Conservation (phyloP, 2,888 invertebrate genomes). For the Thera britannica region DNA sequence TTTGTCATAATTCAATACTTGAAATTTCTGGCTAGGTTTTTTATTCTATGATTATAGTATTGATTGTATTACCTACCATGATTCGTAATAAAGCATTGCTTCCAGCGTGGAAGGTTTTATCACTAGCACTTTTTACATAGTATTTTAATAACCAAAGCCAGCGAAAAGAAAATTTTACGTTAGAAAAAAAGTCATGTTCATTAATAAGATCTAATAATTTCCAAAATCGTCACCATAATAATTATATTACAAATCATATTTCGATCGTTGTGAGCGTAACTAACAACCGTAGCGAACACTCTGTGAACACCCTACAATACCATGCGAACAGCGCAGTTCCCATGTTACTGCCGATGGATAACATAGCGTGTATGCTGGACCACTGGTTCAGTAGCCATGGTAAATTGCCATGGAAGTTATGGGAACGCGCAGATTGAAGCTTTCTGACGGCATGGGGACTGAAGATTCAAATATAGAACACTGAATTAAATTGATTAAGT, state of each 20-base stretch:
- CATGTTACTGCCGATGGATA: conserved; percentile 55
- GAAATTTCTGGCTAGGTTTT: too few species aligned
- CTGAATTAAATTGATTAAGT: too few species aligned
- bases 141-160: too few species aligned
- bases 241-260: conserved; percentile 30
- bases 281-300: conserved; percentile 61
- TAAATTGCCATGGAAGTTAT: conserved; percentile 69
- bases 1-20: too few species aligned
- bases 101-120: too few species aligned
- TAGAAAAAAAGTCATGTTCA: too few species aligned
- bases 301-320: conserved; percentile 53
- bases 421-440: conserved; percentile 48
- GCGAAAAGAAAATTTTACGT: too few species aligned
- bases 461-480: neutral
- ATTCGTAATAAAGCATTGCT: too few species aligned
- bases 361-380: conserved; percentile 50
- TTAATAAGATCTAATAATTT: too few species aligned
- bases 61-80: too few species aligned
- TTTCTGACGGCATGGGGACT: neutral
- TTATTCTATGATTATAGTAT: too few species aligned
- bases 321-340: conserved; percentile 71
- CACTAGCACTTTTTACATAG: too few species aligned
- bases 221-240: conserved; percentile 11
- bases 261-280: conserved; percentile 50
- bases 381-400: conserved; percentile 58